phyloP scores from a whole-genome alignment of 2,113 vertebrate genomes.

The Platysternon megacephalum region DNA sequence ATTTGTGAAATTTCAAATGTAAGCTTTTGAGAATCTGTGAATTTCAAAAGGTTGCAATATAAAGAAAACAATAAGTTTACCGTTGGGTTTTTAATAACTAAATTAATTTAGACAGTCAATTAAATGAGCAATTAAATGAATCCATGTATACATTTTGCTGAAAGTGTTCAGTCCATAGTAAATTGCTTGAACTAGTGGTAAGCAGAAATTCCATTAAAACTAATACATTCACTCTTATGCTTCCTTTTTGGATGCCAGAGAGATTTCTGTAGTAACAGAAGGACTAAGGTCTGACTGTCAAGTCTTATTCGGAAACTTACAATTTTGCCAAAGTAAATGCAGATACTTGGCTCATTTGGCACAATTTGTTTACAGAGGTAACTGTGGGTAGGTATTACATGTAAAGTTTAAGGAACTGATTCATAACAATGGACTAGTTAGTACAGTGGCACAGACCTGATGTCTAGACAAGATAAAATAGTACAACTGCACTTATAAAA shows the following conservation, averaged over 20 bases:
- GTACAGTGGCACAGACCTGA: conserved; percentile 73
- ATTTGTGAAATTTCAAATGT: neutral
- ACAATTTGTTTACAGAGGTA: conserved; percentile 40
- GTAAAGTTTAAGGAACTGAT: conserved; percentile 46
- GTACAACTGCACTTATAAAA: conserved; percentile 38
- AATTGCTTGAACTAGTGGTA: neutral
- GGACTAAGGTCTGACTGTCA: neutral
- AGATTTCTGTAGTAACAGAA: conserved; percentile 8
- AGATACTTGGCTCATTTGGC: neutral
- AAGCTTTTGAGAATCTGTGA: neutral
- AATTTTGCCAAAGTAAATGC: conserved; percentile 43
- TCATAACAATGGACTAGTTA: conserved; percentile 68
- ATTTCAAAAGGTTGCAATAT: conserved; percentile 13
- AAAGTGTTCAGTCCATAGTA: neutral
- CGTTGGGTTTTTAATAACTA: neutral
- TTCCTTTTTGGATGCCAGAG: conserved; percentile 20
- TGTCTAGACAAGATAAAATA: conserved; percentile 87
- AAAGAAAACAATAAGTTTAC: no score
- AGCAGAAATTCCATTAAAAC: neutral
- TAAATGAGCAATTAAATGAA: neutral
- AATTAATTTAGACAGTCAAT: neutral
- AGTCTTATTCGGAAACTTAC: conserved; percentile 26
- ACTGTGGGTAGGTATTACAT: conserved; percentile 32
- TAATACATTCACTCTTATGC: neutral
- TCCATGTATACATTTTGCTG: neutral